Base-by-base conservation (phyloP, 2,888 invertebrate genomes). In the Ephialtes manifestator region DNA sequence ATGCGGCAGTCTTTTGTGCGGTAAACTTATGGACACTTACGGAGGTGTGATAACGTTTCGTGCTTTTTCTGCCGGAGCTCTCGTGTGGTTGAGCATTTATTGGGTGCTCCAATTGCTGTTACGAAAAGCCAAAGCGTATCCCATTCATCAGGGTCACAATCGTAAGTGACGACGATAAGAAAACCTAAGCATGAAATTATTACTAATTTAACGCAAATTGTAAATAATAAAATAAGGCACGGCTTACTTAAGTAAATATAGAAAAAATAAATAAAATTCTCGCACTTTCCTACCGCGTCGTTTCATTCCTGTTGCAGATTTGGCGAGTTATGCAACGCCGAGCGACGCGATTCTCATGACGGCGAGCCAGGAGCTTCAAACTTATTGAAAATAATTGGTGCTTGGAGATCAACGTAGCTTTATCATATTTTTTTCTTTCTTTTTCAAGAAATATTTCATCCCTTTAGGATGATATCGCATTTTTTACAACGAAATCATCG, bases 1-100 rank as follows among this genome's bases (percentile, higher is more conserved):
- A 0, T 92, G 96, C 13, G 98, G 98, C 51, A 98, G 97, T 91
- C 95, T 97, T 13, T 94, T 97, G 72, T 98, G 97, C n/a, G 98
- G 98, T 0, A 92, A 95, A 7, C 92, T 97, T 48, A 96, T 97
- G 90, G 94, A 95, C n/a, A 90, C 92, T 0, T 95, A 96, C 78
- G 96, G 96, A 0, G 97, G 97, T 8, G 95, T 96, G 79, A 92
- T 94, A 63, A 96, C 97, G 0, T 98, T 97, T 93, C 95, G 96
- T 81, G 95, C 96, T 87, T 97, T 97, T 91, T 97, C 97, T 0
- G 95, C 96, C 70, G 96, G 95, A 0, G 96, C 97, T 0, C 94
- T 98, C 43, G 91, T 96, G 0, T 94, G 94, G 94, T 86, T 94
- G 48, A 89, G 87, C 31, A 81, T 91, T 43, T 94, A 92, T 77